Evolutionary conservation across 1,140 invertebrate genomes (phyloP).

Genomic region (Xylocopa sonorina): DNA sequence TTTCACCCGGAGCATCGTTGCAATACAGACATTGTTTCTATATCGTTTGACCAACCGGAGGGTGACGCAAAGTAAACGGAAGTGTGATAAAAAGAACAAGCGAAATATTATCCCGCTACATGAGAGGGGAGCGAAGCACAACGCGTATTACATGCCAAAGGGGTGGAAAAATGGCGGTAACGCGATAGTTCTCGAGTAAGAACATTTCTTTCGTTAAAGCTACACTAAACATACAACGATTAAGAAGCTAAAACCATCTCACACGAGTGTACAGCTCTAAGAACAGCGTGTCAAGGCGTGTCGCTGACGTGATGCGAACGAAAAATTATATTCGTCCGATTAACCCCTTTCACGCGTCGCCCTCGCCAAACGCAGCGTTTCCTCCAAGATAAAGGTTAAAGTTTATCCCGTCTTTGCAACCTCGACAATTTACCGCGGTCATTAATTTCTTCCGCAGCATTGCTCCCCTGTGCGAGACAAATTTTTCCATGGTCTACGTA

Average conservation of each 20-base stretch:
- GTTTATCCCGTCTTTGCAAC: slow-evolving; percentile 51
- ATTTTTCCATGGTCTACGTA: slow-evolving; percentile 41
- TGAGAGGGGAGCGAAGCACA: neutral
- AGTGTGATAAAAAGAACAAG: neutral
- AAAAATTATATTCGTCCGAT: slow-evolving; percentile 52
- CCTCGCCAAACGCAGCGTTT: slow-evolving; percentile 37
- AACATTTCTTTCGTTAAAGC: no score
- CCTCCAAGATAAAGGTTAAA: slow-evolving; percentile 47
- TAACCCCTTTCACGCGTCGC: slow-evolving; percentile 40
- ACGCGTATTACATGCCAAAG: no score
- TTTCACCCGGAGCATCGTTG: neutral
- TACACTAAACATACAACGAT: no score
- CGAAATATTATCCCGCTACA: neutral
- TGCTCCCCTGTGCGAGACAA: slow-evolving; percentile 37
- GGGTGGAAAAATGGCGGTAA: no score
- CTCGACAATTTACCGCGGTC: slow-evolving; percentile 40
- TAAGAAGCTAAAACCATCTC: no score
- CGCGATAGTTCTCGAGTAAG: no score
- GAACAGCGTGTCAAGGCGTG: neutral
- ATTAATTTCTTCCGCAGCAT: slow-evolving; percentile 55
- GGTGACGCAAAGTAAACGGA: neutral
- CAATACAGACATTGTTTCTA: neutral
- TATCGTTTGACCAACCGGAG: neutral
- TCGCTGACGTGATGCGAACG: slow-evolving; percentile 22
- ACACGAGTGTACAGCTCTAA: no score